phyloP scores from a whole-genome alignment of 2,113 vertebrate genomes.

The Gnathonemus echidnorhynchus region DNA sequence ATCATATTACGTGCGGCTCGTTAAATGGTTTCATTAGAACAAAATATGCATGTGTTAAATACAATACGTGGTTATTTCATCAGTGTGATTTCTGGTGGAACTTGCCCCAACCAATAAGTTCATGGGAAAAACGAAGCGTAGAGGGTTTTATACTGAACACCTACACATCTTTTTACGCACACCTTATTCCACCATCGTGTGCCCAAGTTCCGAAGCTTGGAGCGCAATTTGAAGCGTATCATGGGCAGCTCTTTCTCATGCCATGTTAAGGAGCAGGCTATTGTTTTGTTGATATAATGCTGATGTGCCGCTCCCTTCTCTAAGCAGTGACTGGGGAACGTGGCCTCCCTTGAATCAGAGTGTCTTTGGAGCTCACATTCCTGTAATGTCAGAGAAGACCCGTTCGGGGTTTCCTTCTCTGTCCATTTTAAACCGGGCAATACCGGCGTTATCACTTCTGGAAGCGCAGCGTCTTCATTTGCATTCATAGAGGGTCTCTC shows the following conservation, averaged over 20 bases:
- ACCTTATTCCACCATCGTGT: neutral
- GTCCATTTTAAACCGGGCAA: neutral
- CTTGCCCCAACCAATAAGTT: neutral
- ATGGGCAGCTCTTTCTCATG: neutral
- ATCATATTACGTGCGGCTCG: neutral
- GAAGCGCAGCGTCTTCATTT: neutral
- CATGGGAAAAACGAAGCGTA: neutral
- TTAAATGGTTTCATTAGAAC: neutral
- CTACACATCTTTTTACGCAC: neutral
- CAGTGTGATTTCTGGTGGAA: neutral
- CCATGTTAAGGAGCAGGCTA: neutral
- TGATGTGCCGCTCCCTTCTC: slow-evolving; percentile 10
- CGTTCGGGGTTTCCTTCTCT: neutral
- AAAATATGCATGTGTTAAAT: neutral
- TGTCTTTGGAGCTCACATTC: neutral
- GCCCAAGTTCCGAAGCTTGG: neutral
- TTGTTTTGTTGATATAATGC: neutral
- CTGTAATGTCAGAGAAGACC: neutral
- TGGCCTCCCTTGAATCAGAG: neutral
- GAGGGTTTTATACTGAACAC: neutral
- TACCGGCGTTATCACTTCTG: neutral
- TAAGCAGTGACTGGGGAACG: neutral
- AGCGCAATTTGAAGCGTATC: neutral
- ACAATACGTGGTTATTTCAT: neutral
- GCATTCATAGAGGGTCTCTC: neutral